Conservation (phyloP, 2,797 vertebrate genomes). For the Spea hammondii region DNA sequence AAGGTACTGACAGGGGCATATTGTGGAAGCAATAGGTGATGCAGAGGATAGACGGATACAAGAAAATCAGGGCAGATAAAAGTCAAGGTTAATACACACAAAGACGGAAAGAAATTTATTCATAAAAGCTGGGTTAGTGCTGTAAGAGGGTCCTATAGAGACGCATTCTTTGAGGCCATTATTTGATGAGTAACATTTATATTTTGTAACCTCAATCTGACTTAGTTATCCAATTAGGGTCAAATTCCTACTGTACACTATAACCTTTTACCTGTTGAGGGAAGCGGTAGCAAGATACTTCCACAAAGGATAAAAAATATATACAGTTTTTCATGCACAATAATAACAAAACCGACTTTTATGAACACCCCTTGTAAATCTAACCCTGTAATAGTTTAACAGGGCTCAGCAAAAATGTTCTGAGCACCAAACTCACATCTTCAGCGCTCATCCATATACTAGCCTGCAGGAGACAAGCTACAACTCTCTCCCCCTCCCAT, state of each 20-base stretch:
- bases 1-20: neutral
- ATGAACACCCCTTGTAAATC: too few relatives aligned
- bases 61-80: neutral
- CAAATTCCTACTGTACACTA: neutral
- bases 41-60: neutral
- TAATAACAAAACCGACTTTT: too few relatives aligned
- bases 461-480: neutral
- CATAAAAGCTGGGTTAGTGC: neutral
- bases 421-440: neutral
- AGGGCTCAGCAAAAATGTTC: neutral
- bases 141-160: neutral
- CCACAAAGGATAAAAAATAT: too few relatives aligned
- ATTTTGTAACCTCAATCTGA: constrained; percentile 24
- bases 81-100: too few relatives aligned
- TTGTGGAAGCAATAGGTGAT: neutral
- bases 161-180: constrained; percentile 7
- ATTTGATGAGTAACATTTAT: constrained; percentile 40
- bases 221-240: constrained; percentile 5
- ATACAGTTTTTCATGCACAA: too few relatives aligned
- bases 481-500: neutral
- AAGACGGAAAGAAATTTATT: neutral
- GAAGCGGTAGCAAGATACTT: too few relatives aligned
- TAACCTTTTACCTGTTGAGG: too few relatives aligned
- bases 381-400: neutral
- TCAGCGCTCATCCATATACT: neutral